Conservation (phyloP, 2,797 vertebrate genomes). For the Siniperca obscura region DNA sequence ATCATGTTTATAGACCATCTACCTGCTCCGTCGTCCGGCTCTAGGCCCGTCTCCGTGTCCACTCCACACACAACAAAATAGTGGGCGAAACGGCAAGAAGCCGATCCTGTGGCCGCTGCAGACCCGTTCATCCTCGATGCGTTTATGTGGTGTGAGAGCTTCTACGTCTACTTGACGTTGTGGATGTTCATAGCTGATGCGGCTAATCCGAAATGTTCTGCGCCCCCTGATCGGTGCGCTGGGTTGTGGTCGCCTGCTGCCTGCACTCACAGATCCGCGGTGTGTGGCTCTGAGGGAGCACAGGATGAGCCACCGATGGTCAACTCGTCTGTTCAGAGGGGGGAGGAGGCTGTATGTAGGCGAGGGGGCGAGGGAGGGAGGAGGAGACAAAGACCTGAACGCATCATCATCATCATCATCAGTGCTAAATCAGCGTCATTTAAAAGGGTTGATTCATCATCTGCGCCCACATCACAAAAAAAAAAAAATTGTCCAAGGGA, state of each 20-base stretch:
- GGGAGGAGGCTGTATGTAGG: slow-evolving; percentile 55
- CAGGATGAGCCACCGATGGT: slow-evolving; percentile 56
- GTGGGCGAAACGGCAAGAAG: slow-evolving; percentile 95
- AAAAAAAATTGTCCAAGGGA: not conserved
- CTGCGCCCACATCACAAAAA: not conserved
- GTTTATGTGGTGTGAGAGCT: slow-evolving; percentile 43
- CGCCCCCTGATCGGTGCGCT: slow-evolving; percentile 4
- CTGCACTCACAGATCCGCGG: slow-evolving; percentile 32
- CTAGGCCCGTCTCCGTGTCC: slow-evolving; percentile 95
- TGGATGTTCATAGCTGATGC: slow-evolving; percentile 57
- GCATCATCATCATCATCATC: slow-evolving; percentile 55
- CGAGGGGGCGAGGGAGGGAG: slow-evolving; percentile 21
- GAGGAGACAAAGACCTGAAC: slow-evolving; percentile 66
- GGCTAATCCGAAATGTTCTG: slow-evolving; percentile 25
- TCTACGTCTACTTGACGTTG: slow-evolving; percentile 17
- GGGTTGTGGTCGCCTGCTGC: not conserved
- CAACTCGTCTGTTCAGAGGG: slow-evolving; percentile 57
- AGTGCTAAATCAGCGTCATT: slow-evolving; percentile 25
- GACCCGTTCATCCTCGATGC: slow-evolving; percentile 82
- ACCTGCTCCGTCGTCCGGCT: slow-evolving; percentile 96
- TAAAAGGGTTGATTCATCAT: slow-evolving; percentile 1
- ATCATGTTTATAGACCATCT: slow-evolving; percentile 38
- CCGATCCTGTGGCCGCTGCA: slow-evolving; percentile 85
- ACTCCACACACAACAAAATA: slow-evolving; percentile 96
- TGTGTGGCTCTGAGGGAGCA: slow-evolving; percentile 54